A percentile compares a stretch with the other conserved stretches of the same genome.
Conservation (phyloP, 2,797 vertebrate species). For the Rhynchotus rufescens region DNA sequence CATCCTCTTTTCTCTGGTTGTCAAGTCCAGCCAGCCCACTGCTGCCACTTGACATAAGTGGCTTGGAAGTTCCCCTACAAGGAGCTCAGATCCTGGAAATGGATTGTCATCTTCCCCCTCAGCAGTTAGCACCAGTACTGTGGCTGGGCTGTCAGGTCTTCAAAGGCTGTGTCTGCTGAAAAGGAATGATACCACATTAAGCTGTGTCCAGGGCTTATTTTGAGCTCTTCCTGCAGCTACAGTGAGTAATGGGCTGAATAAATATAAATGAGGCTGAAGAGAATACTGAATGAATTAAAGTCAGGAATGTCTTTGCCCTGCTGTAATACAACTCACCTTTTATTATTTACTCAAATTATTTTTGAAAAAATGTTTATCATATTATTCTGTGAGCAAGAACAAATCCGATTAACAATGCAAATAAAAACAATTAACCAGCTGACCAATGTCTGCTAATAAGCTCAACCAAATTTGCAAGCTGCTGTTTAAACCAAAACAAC, state of each 20-base stretch:
- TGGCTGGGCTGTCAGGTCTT: not conserved
- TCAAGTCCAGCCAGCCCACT: conserved; percentile 20
- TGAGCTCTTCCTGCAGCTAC: not conserved
- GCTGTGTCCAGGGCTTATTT: not conserved
- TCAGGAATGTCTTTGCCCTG: not conserved
- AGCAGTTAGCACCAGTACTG: not conserved
- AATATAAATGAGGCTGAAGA: not conserved
- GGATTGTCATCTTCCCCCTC: not conserved
- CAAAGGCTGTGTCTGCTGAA: conserved; percentile 6
- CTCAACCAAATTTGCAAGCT: not conserved
- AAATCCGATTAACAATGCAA: not conserved
- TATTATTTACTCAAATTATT: not conserved
- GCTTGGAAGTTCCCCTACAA: not conserved
- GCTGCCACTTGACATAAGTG: conserved; percentile 18
- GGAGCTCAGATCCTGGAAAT: not conserved
- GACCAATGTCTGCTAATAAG: not conserved
- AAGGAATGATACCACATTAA: not conserved
- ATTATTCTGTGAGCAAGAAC: not conserved
- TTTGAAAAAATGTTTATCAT: not conserved
- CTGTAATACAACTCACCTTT: not conserved
- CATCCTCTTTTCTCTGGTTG: not conserved
- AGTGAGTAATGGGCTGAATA: not conserved
- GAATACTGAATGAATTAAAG: not conserved
- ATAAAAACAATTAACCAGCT: not conserved
- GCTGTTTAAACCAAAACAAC: not conserved